Evolutionary conservation across 2,113 vertebrate species (phyloP).

Genomic region (Diphyllodes magnificus): DNA sequence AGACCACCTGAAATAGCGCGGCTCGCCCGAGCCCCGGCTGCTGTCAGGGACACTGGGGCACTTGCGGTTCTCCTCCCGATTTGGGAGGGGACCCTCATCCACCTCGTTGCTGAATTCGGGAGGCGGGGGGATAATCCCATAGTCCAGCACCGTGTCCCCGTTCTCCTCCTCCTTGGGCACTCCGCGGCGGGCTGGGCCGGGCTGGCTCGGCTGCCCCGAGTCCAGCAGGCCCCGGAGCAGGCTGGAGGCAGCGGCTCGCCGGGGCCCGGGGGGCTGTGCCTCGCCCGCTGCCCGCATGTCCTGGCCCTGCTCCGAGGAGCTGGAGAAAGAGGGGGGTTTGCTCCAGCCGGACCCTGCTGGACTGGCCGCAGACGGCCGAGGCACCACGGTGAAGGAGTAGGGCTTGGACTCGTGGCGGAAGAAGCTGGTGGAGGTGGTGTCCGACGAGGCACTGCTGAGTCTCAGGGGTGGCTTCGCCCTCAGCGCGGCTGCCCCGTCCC

Average conservation of each 20-base stretch:
- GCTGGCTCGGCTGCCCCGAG: background rate
- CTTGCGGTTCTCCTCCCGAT: slow-evolving; percentile 6
- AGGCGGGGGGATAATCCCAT: slow-evolving; percentile 83
- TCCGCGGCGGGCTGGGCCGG: background rate
- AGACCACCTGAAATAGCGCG: background rate
- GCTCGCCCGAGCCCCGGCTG: background rate
- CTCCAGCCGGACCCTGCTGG: background rate
- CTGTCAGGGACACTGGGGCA: background rate
- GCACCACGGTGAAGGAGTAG: slow-evolving; percentile 75
- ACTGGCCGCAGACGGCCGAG: background rate
- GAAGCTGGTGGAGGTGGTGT: slow-evolving; percentile 55
- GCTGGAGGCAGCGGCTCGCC: background rate
- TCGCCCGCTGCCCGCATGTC: fast-evolving
- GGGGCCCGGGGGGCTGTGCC: background rate
- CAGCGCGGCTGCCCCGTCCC: background rate
- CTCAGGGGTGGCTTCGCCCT: background rate
- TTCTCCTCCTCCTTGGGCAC: background rate
- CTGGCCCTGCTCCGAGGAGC: slow-evolving; percentile 40
- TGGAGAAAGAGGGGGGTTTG: slow-evolving; percentile 18
- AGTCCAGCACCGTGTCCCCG: slow-evolving; percentile 44
- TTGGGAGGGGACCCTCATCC: background rate
- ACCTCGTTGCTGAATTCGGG: slow-evolving; percentile 84
- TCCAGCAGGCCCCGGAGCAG: background rate
- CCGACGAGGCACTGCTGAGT: background rate
- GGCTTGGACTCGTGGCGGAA: slow-evolving; percentile 65